Evolutionary conservation across 1,140 invertebrate genomes (phyloP), one percentile per base, ranked within the genome.

Genomic region (Nixonia krombeini): DNA sequence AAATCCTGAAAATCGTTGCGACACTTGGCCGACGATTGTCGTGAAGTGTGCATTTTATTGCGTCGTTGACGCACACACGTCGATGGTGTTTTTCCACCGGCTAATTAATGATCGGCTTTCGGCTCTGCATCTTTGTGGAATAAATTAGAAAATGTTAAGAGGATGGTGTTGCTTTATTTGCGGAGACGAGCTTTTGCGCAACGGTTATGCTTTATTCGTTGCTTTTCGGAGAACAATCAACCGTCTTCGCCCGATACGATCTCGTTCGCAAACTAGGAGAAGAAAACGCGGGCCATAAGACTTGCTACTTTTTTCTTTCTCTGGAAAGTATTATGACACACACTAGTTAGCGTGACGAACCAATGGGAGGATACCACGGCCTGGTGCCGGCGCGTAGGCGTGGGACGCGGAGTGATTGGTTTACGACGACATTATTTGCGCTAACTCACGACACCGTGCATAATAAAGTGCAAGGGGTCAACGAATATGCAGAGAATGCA

Each of bases 371-470:
- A 63, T 29, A 26, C 47, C 18, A 16, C 18, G 4, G 12, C 38
- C 35, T 45, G 42, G 31, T 42, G 38, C 13, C 16, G 41, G 18
- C 16, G 41, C 41, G 72, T 66, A 37, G 64, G 56, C 25, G 58
- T 62, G 28, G 44, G 67, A 56, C 59, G 49, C 31, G 15, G 47
- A 31, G 12, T 74, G 76, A 80, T 80, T 79, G 72, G 73, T 82
- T 82, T 82, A 82, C 72, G 75, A 70, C 71, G 75, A 78, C 76
- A 78, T 81, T 79, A 82, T 78, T 77, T 73, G 73, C 73, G 70
- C 53, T 78, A 78, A 80, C 56, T 73, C 73, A 76, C 47, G 66
- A 67, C 63, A 65, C 28, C 47, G 55, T 42, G 70, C 50, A 74
- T 80, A 80, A 81, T 79, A 81, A 82, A 81, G 75, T 70, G 55